A percentile compares a stretch with the other conserved stretches of the same genome.
Conservation (phyloP, 2,797 vertebrate species). For the Sebastes nivosus region DNA sequence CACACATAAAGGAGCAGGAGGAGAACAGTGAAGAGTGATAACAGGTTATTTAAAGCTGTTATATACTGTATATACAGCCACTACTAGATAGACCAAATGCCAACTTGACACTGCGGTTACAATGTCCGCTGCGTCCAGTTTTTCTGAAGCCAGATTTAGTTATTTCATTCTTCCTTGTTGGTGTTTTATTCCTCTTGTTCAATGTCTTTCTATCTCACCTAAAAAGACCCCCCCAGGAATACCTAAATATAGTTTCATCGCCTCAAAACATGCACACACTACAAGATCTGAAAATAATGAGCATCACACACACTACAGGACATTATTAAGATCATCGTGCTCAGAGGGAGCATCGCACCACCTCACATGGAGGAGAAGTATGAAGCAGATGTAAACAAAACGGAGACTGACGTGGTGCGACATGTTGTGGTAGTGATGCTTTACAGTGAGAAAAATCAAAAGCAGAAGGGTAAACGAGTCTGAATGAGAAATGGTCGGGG, state of each 20-base stretch:
- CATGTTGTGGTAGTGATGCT: too few relatives aligned
- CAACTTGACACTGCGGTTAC: fast-evolving
- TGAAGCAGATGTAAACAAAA: too few relatives aligned
- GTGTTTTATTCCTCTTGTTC: neutral
- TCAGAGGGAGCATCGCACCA: too few relatives aligned
- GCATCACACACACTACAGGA: too few relatives aligned
- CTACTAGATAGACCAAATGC: neutral
- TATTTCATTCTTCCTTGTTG: neutral
- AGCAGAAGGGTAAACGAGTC: too few relatives aligned
- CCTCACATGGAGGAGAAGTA: too few relatives aligned
- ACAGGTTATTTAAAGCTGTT: neutral
- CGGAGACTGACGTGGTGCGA: too few relatives aligned
- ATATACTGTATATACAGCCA: neutral
- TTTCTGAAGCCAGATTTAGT: neutral
- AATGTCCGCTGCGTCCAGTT: neutral
- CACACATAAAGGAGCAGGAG: neutral
- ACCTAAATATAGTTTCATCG: neutral
- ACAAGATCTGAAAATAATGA: too few relatives aligned
- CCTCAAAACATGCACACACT: too few relatives aligned
- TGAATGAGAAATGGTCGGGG: too few relatives aligned
- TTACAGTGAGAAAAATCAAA: too few relatives aligned
- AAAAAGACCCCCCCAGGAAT: neutral
- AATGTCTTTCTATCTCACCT: neutral
- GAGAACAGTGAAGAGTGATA: neutral
- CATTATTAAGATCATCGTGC: too few relatives aligned